phyloP scores from a whole-genome alignment of 2,797 vertebrate genomes.

The Perdix hodgsoniae region DNA sequence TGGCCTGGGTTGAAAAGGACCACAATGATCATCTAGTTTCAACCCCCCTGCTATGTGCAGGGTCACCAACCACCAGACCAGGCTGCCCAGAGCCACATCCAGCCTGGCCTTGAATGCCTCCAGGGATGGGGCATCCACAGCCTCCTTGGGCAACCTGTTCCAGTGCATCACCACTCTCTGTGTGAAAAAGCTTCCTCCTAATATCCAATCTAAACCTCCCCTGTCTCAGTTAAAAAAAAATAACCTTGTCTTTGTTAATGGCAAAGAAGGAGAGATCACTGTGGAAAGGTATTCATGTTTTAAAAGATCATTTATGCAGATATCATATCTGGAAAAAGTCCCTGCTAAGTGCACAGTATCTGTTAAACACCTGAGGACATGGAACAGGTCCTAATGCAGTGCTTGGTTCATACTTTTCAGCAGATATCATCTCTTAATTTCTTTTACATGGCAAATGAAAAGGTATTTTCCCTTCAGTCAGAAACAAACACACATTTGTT shows the following conservation, averaged over 20 bases:
- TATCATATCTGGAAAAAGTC: neutral
- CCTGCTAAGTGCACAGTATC: neutral
- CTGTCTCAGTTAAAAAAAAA: neutral
- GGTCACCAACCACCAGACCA: too few species aligned
- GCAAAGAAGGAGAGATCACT: neutral
- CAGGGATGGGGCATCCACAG: too few species aligned
- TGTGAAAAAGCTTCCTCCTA: too few species aligned
- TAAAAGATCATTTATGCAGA: neutral
- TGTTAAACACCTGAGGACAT: neutral
- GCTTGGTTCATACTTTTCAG: slow-evolving; percentile 4
- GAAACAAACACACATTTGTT: neutral
- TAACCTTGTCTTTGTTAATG: neutral
- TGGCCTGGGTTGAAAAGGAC: too few species aligned
- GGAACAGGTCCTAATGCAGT: neutral
- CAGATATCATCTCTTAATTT: neutral
- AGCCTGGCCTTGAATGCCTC: too few species aligned
- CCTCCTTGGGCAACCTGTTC: too few species aligned
- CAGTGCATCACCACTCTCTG: too few species aligned
- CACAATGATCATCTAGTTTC: too few species aligned
- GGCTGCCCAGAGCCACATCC: too few species aligned
- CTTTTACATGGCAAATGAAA: neutral
- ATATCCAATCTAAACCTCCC: too few species aligned
- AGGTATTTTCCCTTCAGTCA: neutral
- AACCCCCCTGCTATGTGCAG: too few species aligned
- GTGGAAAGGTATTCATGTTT: neutral